Percentiles rank a stretch among this genome's conserved stretches.
These are phyloP conservation scores for Heliconius ethilla DNA, from an alignment of 2,888 invertebrate species.

Conservation along the genomic window DNA sequence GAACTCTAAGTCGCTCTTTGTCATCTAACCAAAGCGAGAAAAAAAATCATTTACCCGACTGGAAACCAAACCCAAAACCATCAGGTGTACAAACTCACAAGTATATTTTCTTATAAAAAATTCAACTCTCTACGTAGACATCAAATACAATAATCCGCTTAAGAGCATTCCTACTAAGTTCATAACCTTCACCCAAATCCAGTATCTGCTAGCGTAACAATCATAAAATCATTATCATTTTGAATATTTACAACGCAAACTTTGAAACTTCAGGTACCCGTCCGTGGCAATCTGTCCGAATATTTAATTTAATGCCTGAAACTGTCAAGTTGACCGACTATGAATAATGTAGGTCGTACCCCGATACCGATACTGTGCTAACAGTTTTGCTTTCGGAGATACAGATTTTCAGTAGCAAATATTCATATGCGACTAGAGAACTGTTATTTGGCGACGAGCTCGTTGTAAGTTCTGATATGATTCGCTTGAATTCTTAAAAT, in stretches of 20 bases:
- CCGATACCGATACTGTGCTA: constrained; percentile 40
- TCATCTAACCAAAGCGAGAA: too few species aligned
- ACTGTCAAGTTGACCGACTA: constrained; percentile 39
- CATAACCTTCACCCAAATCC: neutral
- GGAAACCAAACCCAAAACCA: too few species aligned
- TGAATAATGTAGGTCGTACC: constrained; percentile 43
- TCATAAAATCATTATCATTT: constrained; percentile 16
- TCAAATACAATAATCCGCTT: neutral
- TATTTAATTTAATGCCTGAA: constrained; percentile 41
- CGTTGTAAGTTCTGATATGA: neutral
- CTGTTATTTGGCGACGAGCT: neutral
- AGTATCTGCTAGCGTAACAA: neutral
- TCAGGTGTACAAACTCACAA: too few species aligned
- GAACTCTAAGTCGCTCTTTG: too few species aligned
- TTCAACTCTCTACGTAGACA: neutral
- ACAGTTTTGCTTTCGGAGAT: constrained; percentile 31
- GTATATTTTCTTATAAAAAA: accelerated
- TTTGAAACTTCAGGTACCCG: constrained; percentile 12
- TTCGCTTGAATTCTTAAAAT: neutral
- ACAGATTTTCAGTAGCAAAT: constrained; percentile 15
- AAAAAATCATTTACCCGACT: too few species aligned
- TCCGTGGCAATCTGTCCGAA: constrained; percentile 32
- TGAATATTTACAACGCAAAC: constrained; percentile 19
- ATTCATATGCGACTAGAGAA: constrained; percentile 7
- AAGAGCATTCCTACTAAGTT: neutral